phyloP scores from a whole-genome alignment of 2,888 invertebrate species.

The Operophtera brumata region DNA sequence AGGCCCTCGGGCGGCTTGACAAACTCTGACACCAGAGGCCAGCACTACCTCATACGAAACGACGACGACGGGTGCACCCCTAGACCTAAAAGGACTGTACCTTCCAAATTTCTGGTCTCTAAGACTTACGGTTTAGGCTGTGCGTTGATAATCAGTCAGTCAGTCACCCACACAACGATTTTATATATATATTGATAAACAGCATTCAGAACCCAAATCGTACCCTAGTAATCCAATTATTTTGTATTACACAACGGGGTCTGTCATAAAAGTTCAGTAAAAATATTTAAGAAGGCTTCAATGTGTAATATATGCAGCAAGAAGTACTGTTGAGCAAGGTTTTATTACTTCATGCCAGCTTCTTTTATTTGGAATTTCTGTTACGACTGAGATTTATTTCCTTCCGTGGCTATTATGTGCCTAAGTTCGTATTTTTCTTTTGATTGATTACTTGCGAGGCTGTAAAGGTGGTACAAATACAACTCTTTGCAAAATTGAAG shows the following conservation, averaged over 20 bases:
- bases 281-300: slow-evolving; percentile 2
- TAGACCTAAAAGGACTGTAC: too few species aligned
- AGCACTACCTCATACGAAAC: too few species aligned
- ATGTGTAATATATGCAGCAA: background rate
- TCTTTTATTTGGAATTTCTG: background rate
- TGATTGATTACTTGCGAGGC: too few species aligned
- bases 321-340: background rate
- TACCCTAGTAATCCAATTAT: background rate
- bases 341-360: slow-evolving; percentile 5
- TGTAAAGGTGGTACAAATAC: too few species aligned
- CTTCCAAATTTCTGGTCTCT: too few species aligned
- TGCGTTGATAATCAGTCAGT: too few species aligned
- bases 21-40: too few species aligned
- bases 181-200: background rate
- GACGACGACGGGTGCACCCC: too few species aligned
- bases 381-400: background rate
- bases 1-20: too few species aligned
- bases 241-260: background rate
- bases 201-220: background rate
- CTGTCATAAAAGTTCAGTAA: background rate
- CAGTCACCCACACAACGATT: too few species aligned
- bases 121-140: too few species aligned
- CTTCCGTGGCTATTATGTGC: background rate
- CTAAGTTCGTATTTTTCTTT: background rate
- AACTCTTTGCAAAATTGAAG: too few species aligned